These are phyloP conservation scores for Campylorhamphus procurvoides DNA, from an alignment of 2,113 vertebrate species.

Conservation along the genomic window DNA sequence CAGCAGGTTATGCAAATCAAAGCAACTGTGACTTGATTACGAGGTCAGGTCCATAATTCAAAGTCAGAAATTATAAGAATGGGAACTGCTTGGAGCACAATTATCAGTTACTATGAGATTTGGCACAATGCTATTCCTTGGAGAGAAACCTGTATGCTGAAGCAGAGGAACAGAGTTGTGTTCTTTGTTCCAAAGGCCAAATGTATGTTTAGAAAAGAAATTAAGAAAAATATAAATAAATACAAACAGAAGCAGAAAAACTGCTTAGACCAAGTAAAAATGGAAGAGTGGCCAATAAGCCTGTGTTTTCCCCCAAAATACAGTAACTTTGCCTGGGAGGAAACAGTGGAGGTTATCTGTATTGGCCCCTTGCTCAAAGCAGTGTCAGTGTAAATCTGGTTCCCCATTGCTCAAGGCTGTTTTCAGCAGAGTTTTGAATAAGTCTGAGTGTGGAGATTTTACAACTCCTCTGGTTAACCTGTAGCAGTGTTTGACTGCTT, in stretches of 20 bases:
- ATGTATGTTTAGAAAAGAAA: neutral
- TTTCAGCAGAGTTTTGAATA: neutral
- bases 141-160: neutral
- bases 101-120: neutral
- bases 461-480: neutral
- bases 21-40: neutral
- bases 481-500: neutral
- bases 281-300: neutral
- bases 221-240: neutral
- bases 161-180: neutral
- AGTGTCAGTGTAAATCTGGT: neutral
- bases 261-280: fast-evolving
- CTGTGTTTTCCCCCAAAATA: neutral
- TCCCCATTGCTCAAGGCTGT: neutral
- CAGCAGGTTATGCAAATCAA: neutral
- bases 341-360: neutral
- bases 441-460: neutral
- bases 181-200: neutral
- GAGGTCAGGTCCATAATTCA: neutral
- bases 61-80: neutral
- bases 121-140: neutral
- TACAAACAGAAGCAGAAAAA: neutral
- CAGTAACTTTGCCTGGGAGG: neutral
- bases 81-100: neutral
- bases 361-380: neutral